Base-by-base conservation (phyloP, 2,888 invertebrate species). In the Ophraella communa region DNA sequence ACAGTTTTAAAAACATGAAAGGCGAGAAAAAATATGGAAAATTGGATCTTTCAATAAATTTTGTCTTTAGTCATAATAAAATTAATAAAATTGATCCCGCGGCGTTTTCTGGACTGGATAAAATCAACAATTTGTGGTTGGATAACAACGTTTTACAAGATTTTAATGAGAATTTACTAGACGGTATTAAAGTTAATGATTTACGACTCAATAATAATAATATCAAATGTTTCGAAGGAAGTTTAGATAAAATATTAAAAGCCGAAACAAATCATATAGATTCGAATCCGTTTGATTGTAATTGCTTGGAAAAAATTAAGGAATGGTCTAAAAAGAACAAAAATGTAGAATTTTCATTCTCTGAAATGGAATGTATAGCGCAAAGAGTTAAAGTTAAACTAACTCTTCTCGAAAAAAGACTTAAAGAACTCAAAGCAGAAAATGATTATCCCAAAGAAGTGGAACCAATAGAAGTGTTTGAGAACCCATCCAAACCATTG, bases 61-160 rank as follows among this genome's bases (percentile, higher is more conserved):
- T 78, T 7, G 64, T 76, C 20, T 74, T 78, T 30, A 77, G 76
- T 55, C 59, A 76, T 64, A 78, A 78, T 55, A 69, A 72, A 67
- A 76, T 78, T 17, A 67, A 65, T 10, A 53, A 49, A 10, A 71
- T 78, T 4, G 64, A 76, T 21, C 62, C 66, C 0, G 20, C 72
- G 24, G 75, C 76, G 3, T 77, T 77, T 35, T 60, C 65, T n/a
- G 73, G 71, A 21, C 24, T 78, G 11, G 56, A 64, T n/a, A 68
- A 68, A 57, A 69, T 78, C 14, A 74, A 76, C 35, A 72, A 76
- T 57, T 66, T 78, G 45, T 77, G 76, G 76, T 58, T 78, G 47
- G 76, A 77, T 59, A 64, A 76, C 45, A 78, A 78, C 47, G 52
- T 66, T 35, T 51, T 78, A 33, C 66, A 70, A 14, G 58, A 58